Conservation (phyloP, 1,140 invertebrate genomes). For the Pemphigus obesinymphae region DNA sequence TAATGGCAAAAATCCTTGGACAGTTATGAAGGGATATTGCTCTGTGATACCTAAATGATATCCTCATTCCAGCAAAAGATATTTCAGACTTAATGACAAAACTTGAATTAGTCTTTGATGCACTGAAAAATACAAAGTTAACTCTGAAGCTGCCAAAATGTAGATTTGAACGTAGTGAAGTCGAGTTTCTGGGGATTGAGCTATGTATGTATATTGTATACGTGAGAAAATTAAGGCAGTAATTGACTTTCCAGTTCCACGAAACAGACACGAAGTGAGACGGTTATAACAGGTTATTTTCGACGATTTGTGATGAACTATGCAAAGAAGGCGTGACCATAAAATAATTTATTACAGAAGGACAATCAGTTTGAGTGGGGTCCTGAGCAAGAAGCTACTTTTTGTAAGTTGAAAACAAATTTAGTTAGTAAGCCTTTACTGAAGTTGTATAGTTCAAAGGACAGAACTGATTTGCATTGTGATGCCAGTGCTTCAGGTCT, state of each 20-base stretch:
- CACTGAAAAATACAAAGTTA: neutral
- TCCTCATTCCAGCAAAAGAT: neutral
- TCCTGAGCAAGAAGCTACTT: neutral
- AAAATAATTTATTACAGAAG: conserved; percentile 10
- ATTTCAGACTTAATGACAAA: neutral
- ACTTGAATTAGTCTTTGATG: neutral
- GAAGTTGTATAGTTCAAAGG: neutral
- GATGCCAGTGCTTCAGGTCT: neutral
- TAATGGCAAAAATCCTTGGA: conserved; percentile 43
- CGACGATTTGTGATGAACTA: neutral
- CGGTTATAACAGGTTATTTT: conserved; percentile 8
- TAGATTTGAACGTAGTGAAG: neutral
- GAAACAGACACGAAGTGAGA: conserved; percentile 1
- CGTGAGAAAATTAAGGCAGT: no score
- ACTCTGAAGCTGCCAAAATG: neutral
- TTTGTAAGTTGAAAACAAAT: neutral
- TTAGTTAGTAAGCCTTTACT: conserved; percentile 41
- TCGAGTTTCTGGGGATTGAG: conserved; percentile 21
- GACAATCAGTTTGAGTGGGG: neutral
- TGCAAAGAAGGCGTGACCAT: neutral
- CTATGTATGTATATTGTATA: no score
- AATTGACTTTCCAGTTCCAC: neutral
- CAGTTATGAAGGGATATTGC: neutral
- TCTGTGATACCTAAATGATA: conserved; percentile 1
- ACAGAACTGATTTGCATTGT: conserved; percentile 28